Evolutionary conservation across 1,140 invertebrate species (phyloP).

Genomic region (Phymastichus coffea): DNA sequence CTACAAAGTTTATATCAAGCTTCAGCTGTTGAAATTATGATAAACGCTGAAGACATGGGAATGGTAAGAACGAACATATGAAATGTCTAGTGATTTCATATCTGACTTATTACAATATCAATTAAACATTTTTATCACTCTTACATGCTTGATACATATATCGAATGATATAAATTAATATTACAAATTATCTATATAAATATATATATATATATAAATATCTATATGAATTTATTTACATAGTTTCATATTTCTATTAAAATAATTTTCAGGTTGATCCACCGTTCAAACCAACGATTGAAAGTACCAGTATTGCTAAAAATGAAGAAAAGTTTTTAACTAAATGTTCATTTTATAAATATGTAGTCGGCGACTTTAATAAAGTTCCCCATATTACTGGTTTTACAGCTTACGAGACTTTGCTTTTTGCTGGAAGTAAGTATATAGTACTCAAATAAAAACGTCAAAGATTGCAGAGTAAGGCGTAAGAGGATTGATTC

Average conservation of each 20-base stretch:
- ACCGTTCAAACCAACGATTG: constrained; percentile 49
- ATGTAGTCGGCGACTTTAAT: constrained; percentile 55
- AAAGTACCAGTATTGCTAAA: constrained; percentile 37
- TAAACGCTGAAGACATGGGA: not conserved
- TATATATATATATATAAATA: not conserved
- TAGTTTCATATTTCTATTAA: constrained; percentile 18
- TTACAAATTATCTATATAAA: not conserved
- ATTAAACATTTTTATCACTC: not conserved
- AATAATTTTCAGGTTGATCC: constrained; percentile 57
- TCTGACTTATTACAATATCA: not conserved
- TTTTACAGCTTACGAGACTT: constrained; percentile 60
- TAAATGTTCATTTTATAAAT: constrained; percentile 54
- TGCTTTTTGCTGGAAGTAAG: constrained; percentile 57
- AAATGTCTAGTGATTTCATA: not conserved
- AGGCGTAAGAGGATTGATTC: not conserved
- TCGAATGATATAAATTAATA: not conserved
- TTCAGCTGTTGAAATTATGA: constrained; percentile 7
- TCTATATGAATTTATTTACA: not conserved
- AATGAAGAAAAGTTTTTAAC: constrained; percentile 59
- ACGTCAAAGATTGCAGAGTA: not conserved
- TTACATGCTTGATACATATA: not conserved
- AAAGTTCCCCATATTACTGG: constrained; percentile 60
- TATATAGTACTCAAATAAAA: not conserved
- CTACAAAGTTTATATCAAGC: constrained; percentile 21
- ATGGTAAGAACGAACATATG: not conserved